A percentile compares a stretch with the other conserved stretches of the same genome.
Evolutionary conservation across 2,888 invertebrate genomes (phyloP).

Genomic region (Rhodophaea formosa): DNA sequence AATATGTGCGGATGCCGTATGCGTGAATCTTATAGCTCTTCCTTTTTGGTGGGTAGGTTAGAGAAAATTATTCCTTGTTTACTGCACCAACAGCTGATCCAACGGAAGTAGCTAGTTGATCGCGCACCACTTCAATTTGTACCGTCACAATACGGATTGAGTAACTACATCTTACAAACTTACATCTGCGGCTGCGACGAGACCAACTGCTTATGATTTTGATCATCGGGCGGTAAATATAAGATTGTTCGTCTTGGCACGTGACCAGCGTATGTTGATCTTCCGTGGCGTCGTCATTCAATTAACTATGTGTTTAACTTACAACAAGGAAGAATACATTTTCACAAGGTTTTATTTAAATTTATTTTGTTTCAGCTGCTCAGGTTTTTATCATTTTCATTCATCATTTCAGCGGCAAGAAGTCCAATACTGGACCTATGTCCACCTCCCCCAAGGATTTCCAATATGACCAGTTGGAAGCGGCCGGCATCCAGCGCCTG

Average conservation of each 20-base stretch:
- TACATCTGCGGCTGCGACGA: slow-evolving; percentile 24
- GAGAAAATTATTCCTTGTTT: background rate
- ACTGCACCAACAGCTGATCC: slow-evolving; percentile 59
- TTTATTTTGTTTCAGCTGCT: too few species aligned
- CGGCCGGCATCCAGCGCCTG: too few species aligned
- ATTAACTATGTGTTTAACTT: too few species aligned
- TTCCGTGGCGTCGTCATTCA: slow-evolving; percentile 30
- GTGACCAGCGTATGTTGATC: slow-evolving; percentile 44
- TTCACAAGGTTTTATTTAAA: too few species aligned
- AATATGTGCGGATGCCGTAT: too few species aligned
- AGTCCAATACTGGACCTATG: too few species aligned
- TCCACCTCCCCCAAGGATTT: too few species aligned
- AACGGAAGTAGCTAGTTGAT: slow-evolving; percentile 77
- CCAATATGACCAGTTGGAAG: too few species aligned
- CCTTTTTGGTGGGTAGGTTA: background rate
- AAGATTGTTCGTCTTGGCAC: slow-evolving; percentile 36
- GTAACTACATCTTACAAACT: slow-evolving; percentile 68
- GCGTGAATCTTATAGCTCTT: too few species aligned
- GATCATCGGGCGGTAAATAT: slow-evolving; percentile 31
- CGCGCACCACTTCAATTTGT: slow-evolving; percentile 79
- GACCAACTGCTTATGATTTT: background rate
- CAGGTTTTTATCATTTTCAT: too few species aligned
- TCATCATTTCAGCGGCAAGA: too few species aligned
- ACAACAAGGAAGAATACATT: too few species aligned
- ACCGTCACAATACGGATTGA: slow-evolving; percentile 77